Base-by-base conservation (phyloP, 1,140 invertebrate genomes). In the Oryctes rhinoceros region DNA sequence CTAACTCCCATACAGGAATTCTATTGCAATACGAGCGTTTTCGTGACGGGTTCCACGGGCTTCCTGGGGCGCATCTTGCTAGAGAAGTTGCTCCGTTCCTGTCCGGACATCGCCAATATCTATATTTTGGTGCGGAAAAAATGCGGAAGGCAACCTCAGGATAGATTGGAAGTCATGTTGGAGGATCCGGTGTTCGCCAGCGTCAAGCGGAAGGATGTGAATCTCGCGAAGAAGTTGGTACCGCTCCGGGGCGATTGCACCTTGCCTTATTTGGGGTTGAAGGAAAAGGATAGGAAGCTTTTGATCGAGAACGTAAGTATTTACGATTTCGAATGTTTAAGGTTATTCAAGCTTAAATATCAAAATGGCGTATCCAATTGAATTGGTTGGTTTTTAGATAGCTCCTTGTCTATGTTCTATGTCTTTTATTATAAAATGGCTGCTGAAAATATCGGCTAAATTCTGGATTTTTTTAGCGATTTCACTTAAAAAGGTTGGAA, bases 291-390 rank as follows among this genome's bases (percentile, higher is more conserved):
- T 67, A 76, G 39, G 11, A 59, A 83, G 15, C 65, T 44, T 13
- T 47, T 94, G 1, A 89, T 90, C 20, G 88, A 91, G 53, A 91
- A 93, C 86, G 92, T 93, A 83, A 92, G 82, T 85, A 5, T 13
- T 11, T 35, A 67, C 18, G n/a, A 5, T 67, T 67, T 1, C 5
- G 0, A 44, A 7, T 44, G 5, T 44, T 2, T 30, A 30, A 30
- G 24, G 2, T 30, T 30, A 30, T 2, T 30, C 24, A 30, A 30
- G 24, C 0, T 30, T 30, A 30, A 30, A 30, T 30, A 2, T 30
- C 24, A 30, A 30, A 30, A 30, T 30, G 24, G 24, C 24, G 24
- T 1, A 30, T 30, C 24, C 24, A 30, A 30, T 2, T 30, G 24
- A 30, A 30, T 30, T 30, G 24, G 24, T 30, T 30, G 2, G 24